Evolutionary conservation across 2,888 invertebrate genomes (phyloP), one percentile per base, ranked within the genome.

Genomic region (Eudasyphora cyanicolor): DNA sequence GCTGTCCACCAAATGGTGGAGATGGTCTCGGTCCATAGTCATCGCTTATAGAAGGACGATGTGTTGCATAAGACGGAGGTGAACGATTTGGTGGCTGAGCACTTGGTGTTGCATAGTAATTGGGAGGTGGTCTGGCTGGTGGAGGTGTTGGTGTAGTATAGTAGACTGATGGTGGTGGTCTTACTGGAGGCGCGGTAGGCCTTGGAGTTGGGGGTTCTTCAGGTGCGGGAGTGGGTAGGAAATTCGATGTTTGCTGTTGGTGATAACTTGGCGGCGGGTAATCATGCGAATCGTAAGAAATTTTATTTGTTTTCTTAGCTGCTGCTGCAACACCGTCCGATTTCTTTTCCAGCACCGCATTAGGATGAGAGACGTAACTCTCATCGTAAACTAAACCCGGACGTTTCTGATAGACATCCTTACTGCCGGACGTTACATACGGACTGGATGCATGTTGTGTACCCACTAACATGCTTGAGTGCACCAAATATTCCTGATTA

Each of bases 281-380:
- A 87, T 91, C 91, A 87, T 90, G 90, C 76, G 91, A 91, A 86
- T 89, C 89, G 85, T 91, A 91, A 85, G 90, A 91, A 84, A 91
- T 86, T 84, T 86, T 69, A 75, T 84, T 64, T 74, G 82, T 70
- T 71, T 86, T 79, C 2, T 85, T 45, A 67, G 86, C 79, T 12
- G 86, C 69, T 69, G 86, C 79, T 12, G 86, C 69, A 12, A 76
- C 38, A 35, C 42, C 67, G 24, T 76, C 77, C 76, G 70, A 62
- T 85, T 73, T 62, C 86, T 69, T 70, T 77, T 60, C 75, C 45
- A 79, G 82, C 19, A 87, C 88, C 54, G 84, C 79, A 49, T 78
- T 84, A 60, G 85, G 87, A 71, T 88, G 88, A 8, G 87, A 87
- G 71, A 75, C 45, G 24, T 32, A 29, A 35, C 87, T 60, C 69